Percentiles rank a stretch among this genome's conserved stretches.
These are phyloP conservation scores for Perognathus longimembris DNA, from an alignment of 2,113 vertebrate genomes.

Conservation along the genomic window DNA sequence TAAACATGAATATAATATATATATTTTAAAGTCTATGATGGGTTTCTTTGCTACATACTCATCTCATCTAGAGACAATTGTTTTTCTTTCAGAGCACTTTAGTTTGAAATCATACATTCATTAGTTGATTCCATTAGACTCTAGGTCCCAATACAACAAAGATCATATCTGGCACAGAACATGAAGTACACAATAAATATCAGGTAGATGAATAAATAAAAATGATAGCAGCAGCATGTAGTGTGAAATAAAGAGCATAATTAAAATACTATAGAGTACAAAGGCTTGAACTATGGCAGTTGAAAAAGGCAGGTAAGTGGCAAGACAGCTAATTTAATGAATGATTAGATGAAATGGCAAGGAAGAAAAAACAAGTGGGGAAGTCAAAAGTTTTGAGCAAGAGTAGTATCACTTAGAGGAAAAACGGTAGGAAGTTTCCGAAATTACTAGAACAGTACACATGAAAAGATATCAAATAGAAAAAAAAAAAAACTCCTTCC, in stretches of 20 bases:
- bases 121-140: not conserved
- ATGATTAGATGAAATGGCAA: not conserved
- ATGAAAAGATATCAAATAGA: conserved; percentile 10
- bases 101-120: conserved; percentile 1
- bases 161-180: not conserved
- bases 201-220: conserved; percentile 22
- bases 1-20: too few relatives aligned
- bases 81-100: conserved; percentile 40
- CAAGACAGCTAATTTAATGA: not conserved
- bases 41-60: too few relatives aligned
- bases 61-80: conserved; percentile 41
- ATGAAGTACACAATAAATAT: conserved; percentile 36
- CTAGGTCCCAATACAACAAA: not conserved
- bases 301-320: not conserved
- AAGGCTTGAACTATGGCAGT: conserved; percentile 41
- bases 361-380: conserved; percentile 23
- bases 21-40: too few relatives aligned
- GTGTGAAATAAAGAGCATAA: conserved; percentile 31
- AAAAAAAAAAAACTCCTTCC: not conserved
- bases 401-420: conserved; percentile 17
- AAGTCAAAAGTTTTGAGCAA: conserved; percentile 24
- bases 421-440: conserved; percentile 42
- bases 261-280: not conserved
- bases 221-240: not conserved
- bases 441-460: conserved; percentile 20